These are phyloP conservation scores for Cabera pusaria DNA, from an alignment of 2,888 invertebrate genomes.

Conservation along the genomic window DNA sequence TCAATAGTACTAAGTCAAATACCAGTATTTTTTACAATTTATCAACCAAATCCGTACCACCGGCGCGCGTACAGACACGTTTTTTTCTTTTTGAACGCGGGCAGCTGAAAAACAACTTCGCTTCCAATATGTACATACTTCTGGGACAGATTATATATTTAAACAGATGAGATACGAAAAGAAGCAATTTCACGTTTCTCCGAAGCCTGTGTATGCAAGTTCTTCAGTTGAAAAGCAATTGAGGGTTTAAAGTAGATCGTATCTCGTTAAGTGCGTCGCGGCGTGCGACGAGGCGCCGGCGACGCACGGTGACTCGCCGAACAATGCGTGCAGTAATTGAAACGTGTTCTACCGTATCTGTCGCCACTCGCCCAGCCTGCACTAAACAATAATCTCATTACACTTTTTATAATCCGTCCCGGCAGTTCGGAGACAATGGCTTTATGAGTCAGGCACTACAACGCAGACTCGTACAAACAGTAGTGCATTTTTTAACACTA, in stretches of 20 bases:
- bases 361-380: conserved; percentile 39
- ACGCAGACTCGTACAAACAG: conserved; percentile 5
- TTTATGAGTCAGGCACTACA: conserved; percentile 52
- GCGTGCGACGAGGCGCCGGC: conserved; percentile 22
- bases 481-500: conserved; percentile 2
- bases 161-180: no score
- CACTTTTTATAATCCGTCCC: conserved; percentile 64
- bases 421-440: conserved; percentile 63
- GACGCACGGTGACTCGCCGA: conserved; percentile 34
- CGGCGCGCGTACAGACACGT: no score
- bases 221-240: conserved; percentile 12
- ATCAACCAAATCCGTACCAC: no score
- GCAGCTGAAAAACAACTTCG: no score
- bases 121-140: no score
- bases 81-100: no score
- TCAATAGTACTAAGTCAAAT: no score
- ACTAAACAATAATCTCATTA: conserved; percentile 71
- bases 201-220: conserved; percentile 6
- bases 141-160: no score
- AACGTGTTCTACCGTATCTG: conserved; percentile 58
- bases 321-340: conserved; percentile 70
- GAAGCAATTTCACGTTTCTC: not conserved
- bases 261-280: conserved; percentile 23
- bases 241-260: conserved; percentile 21
- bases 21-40: no score